Percentiles rank a stretch among this genome's conserved stretches.
These are phyloP conservation scores for Clusia tigrina DNA, from an alignment of 2,888 invertebrate genomes.

Conservation along the genomic window DNA sequence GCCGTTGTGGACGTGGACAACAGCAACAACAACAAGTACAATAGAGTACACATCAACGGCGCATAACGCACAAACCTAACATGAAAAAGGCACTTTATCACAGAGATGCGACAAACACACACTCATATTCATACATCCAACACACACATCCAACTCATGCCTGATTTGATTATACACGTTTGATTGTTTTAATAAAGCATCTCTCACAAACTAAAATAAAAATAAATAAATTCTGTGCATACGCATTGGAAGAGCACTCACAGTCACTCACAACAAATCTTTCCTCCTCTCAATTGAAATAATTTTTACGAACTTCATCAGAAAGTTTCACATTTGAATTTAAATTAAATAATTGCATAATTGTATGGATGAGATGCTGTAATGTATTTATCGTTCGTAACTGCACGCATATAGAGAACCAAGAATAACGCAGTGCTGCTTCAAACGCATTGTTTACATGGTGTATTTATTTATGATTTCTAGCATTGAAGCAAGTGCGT, in stretches of 20 bases:
- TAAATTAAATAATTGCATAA: slow-evolving; percentile 50
- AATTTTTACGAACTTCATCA: slow-evolving; percentile 26
- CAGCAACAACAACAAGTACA: slow-evolving; percentile 3
- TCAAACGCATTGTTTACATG: not conserved
- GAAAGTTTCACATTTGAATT: slow-evolving; percentile 19
- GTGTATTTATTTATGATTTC: not conserved
- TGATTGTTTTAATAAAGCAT: slow-evolving; percentile 19
- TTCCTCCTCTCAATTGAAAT: not conserved
- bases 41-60: not conserved
- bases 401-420: not conserved
- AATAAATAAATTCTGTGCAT: not conserved
- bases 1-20: no score
- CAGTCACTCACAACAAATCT: slow-evolving; percentile 37
- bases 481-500: no score
- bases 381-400: not conserved
- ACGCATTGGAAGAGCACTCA: not conserved
- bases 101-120: not conserved
- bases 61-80: slow-evolving; percentile 19
- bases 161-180: slow-evolving; percentile 45
- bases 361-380: not conserved
- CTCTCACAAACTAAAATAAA: not conserved
- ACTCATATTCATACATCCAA: not conserved
- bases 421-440: not conserved
- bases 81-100: not conserved
- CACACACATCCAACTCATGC: slow-evolving; percentile 38